Evolutionary conservation across 2,888 invertebrate genomes (phyloP).

Genomic region (Tyria jacobaeae): DNA sequence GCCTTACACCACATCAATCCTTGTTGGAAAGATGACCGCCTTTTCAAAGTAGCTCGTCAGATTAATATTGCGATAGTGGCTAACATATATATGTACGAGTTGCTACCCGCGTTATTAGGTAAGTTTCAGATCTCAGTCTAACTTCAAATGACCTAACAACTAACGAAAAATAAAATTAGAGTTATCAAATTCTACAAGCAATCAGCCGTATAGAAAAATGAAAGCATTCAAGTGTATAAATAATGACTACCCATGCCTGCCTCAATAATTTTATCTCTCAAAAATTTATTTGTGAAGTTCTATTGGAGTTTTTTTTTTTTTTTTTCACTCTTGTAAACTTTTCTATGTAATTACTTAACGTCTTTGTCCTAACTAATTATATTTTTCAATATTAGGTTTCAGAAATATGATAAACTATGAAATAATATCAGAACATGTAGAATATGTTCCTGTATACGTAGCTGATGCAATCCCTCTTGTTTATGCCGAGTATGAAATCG

Average conservation of each 20-base stretch:
- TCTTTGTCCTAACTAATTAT: not conserved
- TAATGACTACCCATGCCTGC: not conserved
- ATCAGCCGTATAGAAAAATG: not conserved
- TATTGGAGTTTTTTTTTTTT: too few relatives aligned
- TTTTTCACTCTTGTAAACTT: not conserved
- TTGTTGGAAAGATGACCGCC: constrained; percentile 75
- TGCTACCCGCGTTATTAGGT: constrained; percentile 70
- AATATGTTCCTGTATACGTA: constrained; percentile 61
- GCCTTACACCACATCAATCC: constrained; percentile 66
- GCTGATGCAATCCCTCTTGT: constrained; percentile 64
- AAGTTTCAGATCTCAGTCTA: constrained; percentile 37
- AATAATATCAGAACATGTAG: constrained; percentile 62
- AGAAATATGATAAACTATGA: constrained; percentile 68
- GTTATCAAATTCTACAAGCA: not conserved
- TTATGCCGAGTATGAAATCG: constrained; percentile 71
- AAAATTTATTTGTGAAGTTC: too few relatives aligned
- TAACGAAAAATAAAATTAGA: not conserved
- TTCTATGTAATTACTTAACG: not conserved
- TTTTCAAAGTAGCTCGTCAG: constrained; percentile 72
- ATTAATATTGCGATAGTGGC: constrained; percentile 72
- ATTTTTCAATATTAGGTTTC: constrained; percentile 52
- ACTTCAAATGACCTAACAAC: not conserved
- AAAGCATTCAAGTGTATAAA: not conserved
- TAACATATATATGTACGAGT: constrained; percentile 73
- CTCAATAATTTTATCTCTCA: not conserved